A percentile compares a stretch with the other conserved stretches of the same genome.
These are phyloP conservation scores for Oxyura jamaicensis DNA, from an alignment of 2,113 vertebrate genomes.

Conservation along the genomic window DNA sequence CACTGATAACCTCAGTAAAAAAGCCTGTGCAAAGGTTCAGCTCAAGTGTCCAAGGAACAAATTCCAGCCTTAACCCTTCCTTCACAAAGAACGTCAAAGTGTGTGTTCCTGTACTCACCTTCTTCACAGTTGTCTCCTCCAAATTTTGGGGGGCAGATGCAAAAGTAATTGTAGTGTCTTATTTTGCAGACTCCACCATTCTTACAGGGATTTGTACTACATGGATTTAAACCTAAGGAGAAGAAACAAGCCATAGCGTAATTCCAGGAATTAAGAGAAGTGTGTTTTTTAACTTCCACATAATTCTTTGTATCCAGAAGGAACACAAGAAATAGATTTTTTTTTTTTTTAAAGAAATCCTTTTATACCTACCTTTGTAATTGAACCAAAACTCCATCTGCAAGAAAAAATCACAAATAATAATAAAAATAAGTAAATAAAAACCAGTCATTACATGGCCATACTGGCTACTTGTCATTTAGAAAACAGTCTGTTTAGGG, in stretches of 20 bases:
- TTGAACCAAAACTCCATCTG: constrained; percentile 89
- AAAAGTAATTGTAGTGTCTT: constrained; percentile 52
- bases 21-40: not conserved
- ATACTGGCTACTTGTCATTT: not conserved
- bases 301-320: not conserved
- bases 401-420: constrained; percentile 19
- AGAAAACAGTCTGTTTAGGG: not conserved
- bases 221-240: constrained; percentile 69
- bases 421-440: not conserved
- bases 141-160: constrained; percentile 74
- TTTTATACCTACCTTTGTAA: constrained; percentile 79
- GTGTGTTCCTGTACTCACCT: constrained; percentile 52
- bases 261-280: not conserved
- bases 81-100: not conserved
- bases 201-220: constrained; percentile 68
- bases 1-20: not conserved
- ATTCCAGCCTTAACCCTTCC: not conserved
- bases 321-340: not conserved
- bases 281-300: not conserved
- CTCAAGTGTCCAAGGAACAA: not conserved
- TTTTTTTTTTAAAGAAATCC: not conserved
- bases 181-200: constrained; percentile 77
- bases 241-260: not conserved
- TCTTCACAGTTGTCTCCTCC: constrained; percentile 72
- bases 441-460: not conserved